Evolutionary conservation across 2,888 invertebrate species (phyloP), one percentile per base, ranked within the genome.

Genomic region (Euphydryas editha): DNA sequence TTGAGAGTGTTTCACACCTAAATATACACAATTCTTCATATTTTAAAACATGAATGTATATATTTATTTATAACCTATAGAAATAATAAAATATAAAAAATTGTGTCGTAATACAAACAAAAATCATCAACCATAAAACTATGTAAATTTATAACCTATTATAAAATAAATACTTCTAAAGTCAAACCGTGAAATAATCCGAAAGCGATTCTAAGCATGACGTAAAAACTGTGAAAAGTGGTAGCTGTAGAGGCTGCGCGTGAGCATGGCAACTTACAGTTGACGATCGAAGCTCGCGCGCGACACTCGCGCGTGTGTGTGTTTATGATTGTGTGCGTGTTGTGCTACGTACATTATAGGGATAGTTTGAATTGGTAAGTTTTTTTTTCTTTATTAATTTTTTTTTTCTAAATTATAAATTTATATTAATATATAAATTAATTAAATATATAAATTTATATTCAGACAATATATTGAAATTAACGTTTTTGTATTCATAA

Each of bases 291-390:
- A 70, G 62, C 65, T 65, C 65, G 46, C 56, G 55, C 58, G 70
- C 65, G 67, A 46, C 49, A 57, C 46, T 58, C n/a, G 59, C 59
- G 67, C 55, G n/a, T 44, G 47, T 59, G 59, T 67, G 67, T 62
- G 62, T 59, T 37, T 64, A 56, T 67, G 46, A 17, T 36, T 58
- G 67, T 67, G 59, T 62, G 44, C 61, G 67, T 70, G 69, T 62
- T 62, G 47, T 62, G 65, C 20, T 55, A 59, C 55, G 44, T 55
- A 2, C 58, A 30, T 49, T 54, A 36, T 30, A 65, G 51, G 46
- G 18, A 51, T 44, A 54, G 56, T 51, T 49, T 46, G 5, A 6
- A 54, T 36, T 47, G 51, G 70, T 70, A 47, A 67, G 67, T 13
- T 44, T 36, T 56, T 60, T 55, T 39, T 36, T 36, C 4, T 36